phyloP scores from a whole-genome alignment of 2,113 vertebrate species.

The Diadophis punctatus region DNA sequence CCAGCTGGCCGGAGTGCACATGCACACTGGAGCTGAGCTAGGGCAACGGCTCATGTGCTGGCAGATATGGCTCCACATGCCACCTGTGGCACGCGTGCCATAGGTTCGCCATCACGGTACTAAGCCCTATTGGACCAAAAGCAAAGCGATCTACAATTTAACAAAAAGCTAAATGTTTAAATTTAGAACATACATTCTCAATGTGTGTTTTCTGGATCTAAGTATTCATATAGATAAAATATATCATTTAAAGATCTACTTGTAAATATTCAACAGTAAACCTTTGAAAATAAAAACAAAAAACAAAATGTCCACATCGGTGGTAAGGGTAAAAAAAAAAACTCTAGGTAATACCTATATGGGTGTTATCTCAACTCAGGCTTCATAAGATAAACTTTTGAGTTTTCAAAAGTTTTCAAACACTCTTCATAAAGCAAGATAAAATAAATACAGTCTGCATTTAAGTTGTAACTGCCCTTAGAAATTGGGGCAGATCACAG shows the following conservation, averaged over 20 bases:
- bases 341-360: neutral
- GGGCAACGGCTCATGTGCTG: no score
- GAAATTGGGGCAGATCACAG: neutral
- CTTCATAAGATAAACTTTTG: neutral
- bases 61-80: no score
- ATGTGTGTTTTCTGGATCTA: neutral
- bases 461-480: neutral
- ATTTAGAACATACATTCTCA: neutral
- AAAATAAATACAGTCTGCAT: neutral
- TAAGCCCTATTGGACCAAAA: neutral
- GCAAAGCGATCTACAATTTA: neutral
- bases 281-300: neutral
- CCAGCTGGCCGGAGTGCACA: no score
- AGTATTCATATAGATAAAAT: neutral
- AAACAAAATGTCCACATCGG: no score
- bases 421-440: neutral
- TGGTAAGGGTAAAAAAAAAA: no score
- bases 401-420: neutral
- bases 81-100: no score
- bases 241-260: neutral
- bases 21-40: no score
- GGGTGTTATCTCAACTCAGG: neutral
- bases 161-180: neutral
- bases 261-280: neutral
- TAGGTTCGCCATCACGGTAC: no score